Evolutionary conservation across 2,113 vertebrate species (phyloP).

Genomic region (Prinia subflava): DNA sequence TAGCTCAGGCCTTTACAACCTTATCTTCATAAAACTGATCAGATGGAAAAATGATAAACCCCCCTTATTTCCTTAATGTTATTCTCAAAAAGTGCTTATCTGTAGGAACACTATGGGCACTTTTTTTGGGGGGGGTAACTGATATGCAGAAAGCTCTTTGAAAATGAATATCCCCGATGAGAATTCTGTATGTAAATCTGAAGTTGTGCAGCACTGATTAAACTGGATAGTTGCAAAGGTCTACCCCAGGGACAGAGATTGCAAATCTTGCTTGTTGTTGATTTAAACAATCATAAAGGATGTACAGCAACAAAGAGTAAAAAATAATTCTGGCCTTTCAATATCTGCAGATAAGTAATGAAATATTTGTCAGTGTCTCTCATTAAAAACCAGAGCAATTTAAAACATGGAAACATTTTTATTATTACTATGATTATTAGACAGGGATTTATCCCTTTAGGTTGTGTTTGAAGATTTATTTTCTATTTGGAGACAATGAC

Average conservation of each 20-base stretch:
- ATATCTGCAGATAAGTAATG: background rate
- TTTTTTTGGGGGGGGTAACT: background rate
- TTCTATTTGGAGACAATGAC: background rate
- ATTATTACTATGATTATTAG: background rate
- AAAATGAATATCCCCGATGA: background rate
- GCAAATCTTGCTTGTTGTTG: background rate
- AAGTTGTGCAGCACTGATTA: background rate
- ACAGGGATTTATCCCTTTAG: background rate
- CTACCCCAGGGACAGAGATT: background rate
- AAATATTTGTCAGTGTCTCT: background rate
- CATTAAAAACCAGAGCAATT: background rate
- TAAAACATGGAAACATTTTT: background rate
- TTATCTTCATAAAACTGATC: background rate
- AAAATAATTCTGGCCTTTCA: background rate
- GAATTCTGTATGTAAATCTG: background rate
- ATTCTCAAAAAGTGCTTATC: background rate
- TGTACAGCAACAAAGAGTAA: background rate
- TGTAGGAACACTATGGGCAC: background rate
- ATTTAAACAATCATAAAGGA: background rate
- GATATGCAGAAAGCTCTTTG: background rate
- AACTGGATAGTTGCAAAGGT: background rate
- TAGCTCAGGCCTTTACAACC: background rate
- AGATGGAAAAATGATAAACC: background rate
- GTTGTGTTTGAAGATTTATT: background rate
- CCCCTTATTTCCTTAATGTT: background rate